Base-by-base conservation (phyloP, 1,140 invertebrate genomes). In the Aphis gossypii region DNA sequence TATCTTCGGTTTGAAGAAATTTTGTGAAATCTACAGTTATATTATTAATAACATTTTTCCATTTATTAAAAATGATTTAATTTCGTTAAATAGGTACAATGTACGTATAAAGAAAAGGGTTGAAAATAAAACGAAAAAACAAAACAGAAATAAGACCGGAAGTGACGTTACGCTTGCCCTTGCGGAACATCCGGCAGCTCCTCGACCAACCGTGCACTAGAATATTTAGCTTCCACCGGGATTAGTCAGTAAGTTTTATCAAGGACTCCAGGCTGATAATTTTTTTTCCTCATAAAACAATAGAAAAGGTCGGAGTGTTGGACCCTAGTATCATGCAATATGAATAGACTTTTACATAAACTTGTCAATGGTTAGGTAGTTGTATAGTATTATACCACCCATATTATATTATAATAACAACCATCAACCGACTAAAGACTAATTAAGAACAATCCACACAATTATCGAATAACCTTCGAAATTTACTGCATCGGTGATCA, bases 81-180 rank as follows among this genome's bases (percentile, higher is more conserved):
- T 68, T 92, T 92, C 3, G 44, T 83, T 23, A 82, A 92, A 23
- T 92, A 91, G 82, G 76, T 51, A 92, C 25, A 11, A 7, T 18
- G 30, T 44, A 54, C 23, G 9, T 5, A 20, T 9, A 6, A 6
- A 44, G n/a, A 93, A 35, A 51, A 93, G 92, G 92, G 92, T 86
- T 92, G 82, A 35, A 54, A 83, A 90, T 30, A 60, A 87, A n/a
- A 87, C 41, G 44, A 88, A 88, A 87, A 48, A 48, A 87, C 30
- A 91, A 46, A 9, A 68, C 25, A 41, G 91, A 92, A 92, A 92
- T 41, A 86, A n/a, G 82, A 83, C 92, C 92, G 92, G 92, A 93
- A 41, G 92, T 56, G 82, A 93, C 92, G 92, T 93, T 93, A 93
- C 82, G 92, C 92, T 93, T 93, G 92, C 92, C 82, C 92, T 93